Evolutionary conservation across 2,113 vertebrate species (phyloP).

Genomic region (Hypocryptadius cinnamomeus): DNA sequence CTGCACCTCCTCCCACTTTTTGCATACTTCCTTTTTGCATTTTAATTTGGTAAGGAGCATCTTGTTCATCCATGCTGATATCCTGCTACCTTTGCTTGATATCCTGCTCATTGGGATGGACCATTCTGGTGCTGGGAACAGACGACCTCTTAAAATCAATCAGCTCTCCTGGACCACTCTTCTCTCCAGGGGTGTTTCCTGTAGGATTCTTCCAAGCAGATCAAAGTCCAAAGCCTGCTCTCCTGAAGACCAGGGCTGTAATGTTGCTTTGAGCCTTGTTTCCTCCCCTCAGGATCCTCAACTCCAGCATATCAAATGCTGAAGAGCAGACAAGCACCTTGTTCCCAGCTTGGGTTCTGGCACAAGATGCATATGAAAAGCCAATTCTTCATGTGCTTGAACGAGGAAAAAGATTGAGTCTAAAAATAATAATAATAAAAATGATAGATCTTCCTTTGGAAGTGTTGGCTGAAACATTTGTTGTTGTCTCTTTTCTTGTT

Average conservation of each 20-base stretch:
- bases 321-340: not conserved
- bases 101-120: not conserved
- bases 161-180: not conserved
- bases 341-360: not conserved
- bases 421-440: slow-evolving; percentile 40
- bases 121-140: not conserved
- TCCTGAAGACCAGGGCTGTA: not conserved
- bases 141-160: not conserved
- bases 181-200: not conserved
- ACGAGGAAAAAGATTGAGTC: not conserved
- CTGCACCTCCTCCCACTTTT: not conserved
- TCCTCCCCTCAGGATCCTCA: not conserved
- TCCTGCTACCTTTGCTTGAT: not conserved
- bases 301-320: not conserved
- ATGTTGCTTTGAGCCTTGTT: not conserved
- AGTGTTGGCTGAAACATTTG: slow-evolving; percentile 9
- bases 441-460: not conserved
- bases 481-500: slow-evolving; percentile 32
- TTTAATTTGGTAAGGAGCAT: not conserved
- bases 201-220: not conserved
- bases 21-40: not conserved
- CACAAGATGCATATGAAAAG: not conserved
- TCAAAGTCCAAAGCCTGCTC: not conserved
- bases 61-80: not conserved
- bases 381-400: not conserved